Evolutionary conservation across 2,113 vertebrate species (phyloP).

Genomic region (Lipotes vexillifer): DNA sequence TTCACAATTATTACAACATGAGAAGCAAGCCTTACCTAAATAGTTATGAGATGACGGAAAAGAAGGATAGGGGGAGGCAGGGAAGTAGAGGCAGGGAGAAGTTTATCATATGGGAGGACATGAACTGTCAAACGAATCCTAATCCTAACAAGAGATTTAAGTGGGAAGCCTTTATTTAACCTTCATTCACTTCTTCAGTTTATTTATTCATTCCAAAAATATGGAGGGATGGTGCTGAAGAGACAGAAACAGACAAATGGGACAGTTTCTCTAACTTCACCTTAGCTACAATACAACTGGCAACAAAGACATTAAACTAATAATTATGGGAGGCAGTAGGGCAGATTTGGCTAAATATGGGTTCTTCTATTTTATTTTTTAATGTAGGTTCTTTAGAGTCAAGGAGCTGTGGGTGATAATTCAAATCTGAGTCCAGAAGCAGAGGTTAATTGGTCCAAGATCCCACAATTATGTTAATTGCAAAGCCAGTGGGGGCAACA

Average conservation of each 20-base stretch:
- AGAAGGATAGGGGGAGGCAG: not conserved
- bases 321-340: not conserved
- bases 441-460: not conserved
- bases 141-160: not conserved
- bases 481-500: not conserved
- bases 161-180: not conserved
- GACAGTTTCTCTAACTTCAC: not conserved
- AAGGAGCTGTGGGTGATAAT: not conserved
- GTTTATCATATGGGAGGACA: not conserved
- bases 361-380: not conserved
- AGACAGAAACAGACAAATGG: not conserved
- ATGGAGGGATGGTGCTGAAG: not conserved
- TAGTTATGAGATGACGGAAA: not conserved
- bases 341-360: not conserved
- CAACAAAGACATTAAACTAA: not conserved
- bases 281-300: not conserved
- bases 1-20: not conserved
- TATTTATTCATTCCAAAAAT: conserved; percentile 19
- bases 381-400: not conserved
- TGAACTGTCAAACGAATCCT: not conserved
- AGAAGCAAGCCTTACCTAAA: not conserved
- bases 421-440: not conserved
- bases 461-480: not conserved
- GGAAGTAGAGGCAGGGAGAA: not conserved
- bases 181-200: not conserved